A percentile compares a stretch with the other conserved stretches of the same genome.
Conservation (phyloP, 2,888 invertebrate genomes). For the Lasioglossum marginatum region DNA sequence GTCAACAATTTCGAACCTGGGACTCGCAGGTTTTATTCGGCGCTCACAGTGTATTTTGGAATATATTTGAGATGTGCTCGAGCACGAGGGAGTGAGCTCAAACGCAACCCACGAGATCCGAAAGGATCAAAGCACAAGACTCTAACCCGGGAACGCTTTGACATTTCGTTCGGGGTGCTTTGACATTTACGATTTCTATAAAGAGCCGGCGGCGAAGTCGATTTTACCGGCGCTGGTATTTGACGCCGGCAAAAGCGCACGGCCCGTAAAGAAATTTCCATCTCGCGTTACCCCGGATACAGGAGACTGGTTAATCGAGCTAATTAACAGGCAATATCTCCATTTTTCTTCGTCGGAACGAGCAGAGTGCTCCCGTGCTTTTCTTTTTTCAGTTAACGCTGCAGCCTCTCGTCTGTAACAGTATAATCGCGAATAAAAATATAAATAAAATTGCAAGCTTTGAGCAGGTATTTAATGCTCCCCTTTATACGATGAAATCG, state of each 20-base stretch:
- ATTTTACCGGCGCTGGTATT: background rate
- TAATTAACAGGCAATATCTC: background rate
- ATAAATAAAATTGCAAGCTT: background rate
- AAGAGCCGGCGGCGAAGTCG: background rate
- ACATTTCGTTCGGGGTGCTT: background rate
- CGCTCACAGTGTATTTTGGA: background rate
- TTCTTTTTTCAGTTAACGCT: background rate
- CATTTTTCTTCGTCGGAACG: background rate
- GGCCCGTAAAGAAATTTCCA: background rate
- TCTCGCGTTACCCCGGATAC: background rate
- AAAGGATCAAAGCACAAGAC: background rate
- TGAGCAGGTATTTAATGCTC: background rate
- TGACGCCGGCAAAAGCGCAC: background rate
- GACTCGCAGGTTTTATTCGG: background rate
- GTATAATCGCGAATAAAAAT: background rate
- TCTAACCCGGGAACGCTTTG: background rate
- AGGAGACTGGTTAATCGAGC: background rate
- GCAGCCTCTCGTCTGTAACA: background rate
- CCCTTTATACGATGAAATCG: background rate
- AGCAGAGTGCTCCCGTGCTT: background rate
- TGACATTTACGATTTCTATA: slow-evolving; percentile 15
- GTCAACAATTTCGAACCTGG: background rate
- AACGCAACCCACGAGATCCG: background rate
- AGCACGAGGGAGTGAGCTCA: background rate
- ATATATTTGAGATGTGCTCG: background rate